Conservation (phyloP, 2,113 vertebrate species). For the Vicugna pacos region DNA sequence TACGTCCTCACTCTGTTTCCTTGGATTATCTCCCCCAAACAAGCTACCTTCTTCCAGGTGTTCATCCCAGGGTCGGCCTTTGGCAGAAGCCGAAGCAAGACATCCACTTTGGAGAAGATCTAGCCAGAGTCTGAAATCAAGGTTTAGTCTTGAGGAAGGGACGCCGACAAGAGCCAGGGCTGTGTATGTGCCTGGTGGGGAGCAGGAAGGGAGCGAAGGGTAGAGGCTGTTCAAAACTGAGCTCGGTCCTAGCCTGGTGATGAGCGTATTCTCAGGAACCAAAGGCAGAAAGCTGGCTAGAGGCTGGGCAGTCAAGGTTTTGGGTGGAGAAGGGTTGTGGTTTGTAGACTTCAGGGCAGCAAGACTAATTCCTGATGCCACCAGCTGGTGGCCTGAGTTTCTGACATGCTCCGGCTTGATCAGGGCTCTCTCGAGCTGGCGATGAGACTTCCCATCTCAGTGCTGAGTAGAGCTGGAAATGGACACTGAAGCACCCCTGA, state of each 20-base stretch:
- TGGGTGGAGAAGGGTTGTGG: not conserved
- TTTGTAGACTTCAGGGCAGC: not conserved
- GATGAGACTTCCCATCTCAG: not conserved
- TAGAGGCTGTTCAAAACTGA: not conserved
- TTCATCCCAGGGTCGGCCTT: not conserved
- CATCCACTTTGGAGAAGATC: not conserved
- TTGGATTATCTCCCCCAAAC: not conserved
- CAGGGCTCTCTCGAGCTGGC: not conserved
- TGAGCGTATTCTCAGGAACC: not conserved
- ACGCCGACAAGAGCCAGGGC: not conserved
- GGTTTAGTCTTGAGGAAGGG: not conserved
- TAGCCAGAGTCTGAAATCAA: not conserved
- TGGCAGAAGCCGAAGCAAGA: not conserved
- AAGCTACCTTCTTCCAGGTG: not conserved
- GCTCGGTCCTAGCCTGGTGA: not conserved
- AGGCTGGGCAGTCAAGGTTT: not conserved
- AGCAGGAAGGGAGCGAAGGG: not conserved
- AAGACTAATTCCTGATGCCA: not conserved
- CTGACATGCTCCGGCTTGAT: rapidly evolving
- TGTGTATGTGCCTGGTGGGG: not conserved
- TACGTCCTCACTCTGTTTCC: not conserved
- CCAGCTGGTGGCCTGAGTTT: not conserved
- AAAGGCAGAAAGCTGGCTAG: not conserved
- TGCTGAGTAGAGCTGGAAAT: not conserved
- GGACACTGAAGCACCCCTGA: too few relatives aligned